phyloP scores from a whole-genome alignment of 2,888 invertebrate species.

The Oxystoma pomonae region DNA sequence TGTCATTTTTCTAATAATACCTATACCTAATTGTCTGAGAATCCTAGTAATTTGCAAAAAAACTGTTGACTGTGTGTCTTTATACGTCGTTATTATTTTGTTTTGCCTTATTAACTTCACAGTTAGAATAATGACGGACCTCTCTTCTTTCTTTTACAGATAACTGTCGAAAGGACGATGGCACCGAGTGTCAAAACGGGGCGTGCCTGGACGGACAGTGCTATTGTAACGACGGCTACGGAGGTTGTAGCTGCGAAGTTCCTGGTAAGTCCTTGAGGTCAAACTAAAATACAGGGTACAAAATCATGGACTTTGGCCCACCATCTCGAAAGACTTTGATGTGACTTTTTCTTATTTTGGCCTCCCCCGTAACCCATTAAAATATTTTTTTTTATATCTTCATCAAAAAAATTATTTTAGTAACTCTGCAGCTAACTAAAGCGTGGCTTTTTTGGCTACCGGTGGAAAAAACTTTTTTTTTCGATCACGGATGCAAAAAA shows the following conservation, averaged over 20 bases:
- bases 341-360: too few species aligned
- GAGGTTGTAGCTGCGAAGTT: conserved; percentile 92
- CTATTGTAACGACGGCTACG: conserved; percentile 93
- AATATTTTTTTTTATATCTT: too few species aligned
- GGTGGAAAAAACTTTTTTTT: too few species aligned
- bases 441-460: too few species aligned
- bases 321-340: too few species aligned
- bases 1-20: background rate
- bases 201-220: conserved; percentile 90
- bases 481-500: too few species aligned
- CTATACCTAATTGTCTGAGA: background rate
- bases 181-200: conserved; percentile 86
- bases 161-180: conserved; percentile 89
- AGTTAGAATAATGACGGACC: background rate
- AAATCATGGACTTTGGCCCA: too few species aligned
- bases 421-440: too few species aligned
- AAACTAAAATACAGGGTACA: too few species aligned
- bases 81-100: background rate
- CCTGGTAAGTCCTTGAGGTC: conserved; percentile 69
- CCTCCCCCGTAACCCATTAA: too few species aligned
- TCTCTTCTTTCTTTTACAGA: conserved; percentile 58
- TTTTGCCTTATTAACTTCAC: background rate
- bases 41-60: background rate
- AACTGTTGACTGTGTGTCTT: background rate
- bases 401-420: too few species aligned